These are phyloP conservation scores for Terrapene triunguis DNA, from an alignment of 2,113 vertebrate species.

Conservation along the genomic window DNA sequence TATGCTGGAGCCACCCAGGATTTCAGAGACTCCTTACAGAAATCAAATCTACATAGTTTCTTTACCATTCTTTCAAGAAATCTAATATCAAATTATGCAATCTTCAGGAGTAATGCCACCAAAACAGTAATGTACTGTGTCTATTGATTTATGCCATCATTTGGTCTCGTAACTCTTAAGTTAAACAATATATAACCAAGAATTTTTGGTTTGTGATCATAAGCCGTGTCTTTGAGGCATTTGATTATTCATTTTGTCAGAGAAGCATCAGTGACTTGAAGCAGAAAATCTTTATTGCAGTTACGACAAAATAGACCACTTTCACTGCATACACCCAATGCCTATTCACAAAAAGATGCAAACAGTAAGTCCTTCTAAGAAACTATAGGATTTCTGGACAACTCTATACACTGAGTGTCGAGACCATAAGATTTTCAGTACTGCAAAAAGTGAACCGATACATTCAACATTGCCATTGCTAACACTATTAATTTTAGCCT, in stretches of 20 bases:
- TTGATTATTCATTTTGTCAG: not conserved
- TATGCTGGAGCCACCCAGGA: not conserved
- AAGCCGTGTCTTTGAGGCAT: not conserved
- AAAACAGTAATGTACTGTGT: not conserved
- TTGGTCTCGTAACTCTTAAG: not conserved
- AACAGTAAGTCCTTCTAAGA: not conserved
- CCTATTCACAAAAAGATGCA: not conserved
- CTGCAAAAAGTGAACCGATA: not conserved
- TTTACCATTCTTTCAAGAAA: not conserved
- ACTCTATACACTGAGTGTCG: not conserved
- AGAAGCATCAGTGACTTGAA: not conserved
- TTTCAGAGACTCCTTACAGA: not conserved
- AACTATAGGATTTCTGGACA: not conserved
- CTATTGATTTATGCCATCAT: not conserved
- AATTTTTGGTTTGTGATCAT: not conserved
- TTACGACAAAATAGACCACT: not conserved
- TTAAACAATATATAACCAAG: not conserved
- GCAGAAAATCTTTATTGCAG: not conserved
- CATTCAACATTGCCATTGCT: not conserved
- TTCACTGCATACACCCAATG: not conserved
- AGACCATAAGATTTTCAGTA: not conserved
- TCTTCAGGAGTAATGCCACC: not conserved
- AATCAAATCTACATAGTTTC: not conserved
- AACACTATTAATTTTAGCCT: not conserved
- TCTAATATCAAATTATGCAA: not conserved